Evolutionary conservation across 1,140 invertebrate species (phyloP).

Genomic region (Drosophila ogumai): DNA sequence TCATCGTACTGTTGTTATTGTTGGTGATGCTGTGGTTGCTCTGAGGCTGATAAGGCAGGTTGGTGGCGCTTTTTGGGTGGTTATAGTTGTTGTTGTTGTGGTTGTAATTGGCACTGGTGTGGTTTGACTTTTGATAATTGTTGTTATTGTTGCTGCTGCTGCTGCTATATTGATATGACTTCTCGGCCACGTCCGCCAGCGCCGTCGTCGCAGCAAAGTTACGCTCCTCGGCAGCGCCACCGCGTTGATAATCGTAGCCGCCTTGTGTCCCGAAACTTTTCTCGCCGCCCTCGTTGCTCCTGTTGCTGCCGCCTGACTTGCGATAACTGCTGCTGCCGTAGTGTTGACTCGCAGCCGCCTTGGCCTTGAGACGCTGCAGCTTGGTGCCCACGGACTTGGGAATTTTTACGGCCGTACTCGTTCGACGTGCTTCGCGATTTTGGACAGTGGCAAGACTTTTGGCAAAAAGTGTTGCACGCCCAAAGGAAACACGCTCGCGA

Average conservation of each 20-base stretch:
- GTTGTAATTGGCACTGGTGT: conserved; percentile 80
- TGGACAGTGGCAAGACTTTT: conserved; percentile 66
- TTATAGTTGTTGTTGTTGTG: conserved; percentile 74
- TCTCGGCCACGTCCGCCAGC: conserved; percentile 71
- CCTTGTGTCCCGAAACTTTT: conserved; percentile 51
- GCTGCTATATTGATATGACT: conserved; percentile 71
- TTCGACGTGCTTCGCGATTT: conserved; percentile 59
- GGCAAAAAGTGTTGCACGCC: conserved; percentile 69
- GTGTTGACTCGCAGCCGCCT: conserved; percentile 79
- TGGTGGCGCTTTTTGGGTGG: conserved; percentile 54
- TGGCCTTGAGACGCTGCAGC: conserved; percentile 83
- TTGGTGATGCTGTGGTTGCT: conserved; percentile 52
- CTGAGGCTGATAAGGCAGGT: conserved; percentile 67
- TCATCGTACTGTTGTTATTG: conserved; percentile 57
- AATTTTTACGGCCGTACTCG: conserved; percentile 76
- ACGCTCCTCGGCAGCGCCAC: conserved; percentile 76
- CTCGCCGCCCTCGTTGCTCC: conserved; percentile 35
- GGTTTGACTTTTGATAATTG: conserved; percentile 79
- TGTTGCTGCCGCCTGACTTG: conserved; percentile 56
- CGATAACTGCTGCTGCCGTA: conserved; percentile 68
- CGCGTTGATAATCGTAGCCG: conserved; percentile 72
- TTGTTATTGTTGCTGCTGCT: conserved; percentile 48
- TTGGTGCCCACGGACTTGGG: conserved; percentile 79
- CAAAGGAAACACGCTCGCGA: conserved; percentile 66
- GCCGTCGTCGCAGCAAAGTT: conserved; percentile 73